phyloP scores from a whole-genome alignment of 2,888 invertebrate genomes.

The Melipona bicolor region DNA sequence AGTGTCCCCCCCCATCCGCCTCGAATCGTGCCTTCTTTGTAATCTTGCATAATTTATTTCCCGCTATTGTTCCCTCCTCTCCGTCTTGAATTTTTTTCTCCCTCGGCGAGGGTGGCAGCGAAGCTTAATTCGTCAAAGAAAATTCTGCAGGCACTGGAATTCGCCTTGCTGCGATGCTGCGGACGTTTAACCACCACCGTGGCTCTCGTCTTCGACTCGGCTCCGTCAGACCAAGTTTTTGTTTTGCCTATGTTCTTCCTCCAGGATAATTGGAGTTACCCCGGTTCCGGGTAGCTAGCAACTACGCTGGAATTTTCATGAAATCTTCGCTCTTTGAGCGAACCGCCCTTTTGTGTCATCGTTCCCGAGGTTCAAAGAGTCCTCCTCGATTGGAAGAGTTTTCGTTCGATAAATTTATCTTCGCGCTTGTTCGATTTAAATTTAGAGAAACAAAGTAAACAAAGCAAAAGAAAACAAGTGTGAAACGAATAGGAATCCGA shows the following conservation, averaged over 20 bases:
- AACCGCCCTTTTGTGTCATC: not conserved
- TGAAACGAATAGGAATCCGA: no score
- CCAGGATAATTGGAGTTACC: conserved; percentile 17
- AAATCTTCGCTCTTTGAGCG: not conserved
- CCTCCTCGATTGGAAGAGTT: no score
- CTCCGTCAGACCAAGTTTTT: conserved; percentile 1
- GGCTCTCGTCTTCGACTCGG: not conserved
- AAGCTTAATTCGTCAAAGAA: conserved; percentile 65
- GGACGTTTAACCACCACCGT: not conserved
- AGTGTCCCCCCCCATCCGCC: conserved; percentile 65
- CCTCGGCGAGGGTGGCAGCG: conserved; percentile 40
- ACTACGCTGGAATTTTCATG: conserved; percentile 27
- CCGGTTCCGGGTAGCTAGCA: not conserved
- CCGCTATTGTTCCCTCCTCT: conserved; percentile 77
- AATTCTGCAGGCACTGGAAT: conserved; percentile 55
- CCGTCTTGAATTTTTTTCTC: conserved; percentile 74
- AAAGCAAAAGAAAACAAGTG: no score
- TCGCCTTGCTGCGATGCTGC: conserved; percentile 11
- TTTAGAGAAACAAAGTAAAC: no score
- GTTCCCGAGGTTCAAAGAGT: not conserved
- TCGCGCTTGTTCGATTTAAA: not conserved
- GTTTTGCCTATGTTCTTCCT: not conserved
- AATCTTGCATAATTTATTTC: conserved; percentile 84
- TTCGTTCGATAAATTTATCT: not conserved
- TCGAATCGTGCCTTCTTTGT: conserved; percentile 76